A percentile compares a stretch with the other conserved stretches of the same genome.
These are phyloP conservation scores for Marmota flaviventris DNA, from an alignment of 2,113 vertebrate species.

Conservation along the genomic window DNA sequence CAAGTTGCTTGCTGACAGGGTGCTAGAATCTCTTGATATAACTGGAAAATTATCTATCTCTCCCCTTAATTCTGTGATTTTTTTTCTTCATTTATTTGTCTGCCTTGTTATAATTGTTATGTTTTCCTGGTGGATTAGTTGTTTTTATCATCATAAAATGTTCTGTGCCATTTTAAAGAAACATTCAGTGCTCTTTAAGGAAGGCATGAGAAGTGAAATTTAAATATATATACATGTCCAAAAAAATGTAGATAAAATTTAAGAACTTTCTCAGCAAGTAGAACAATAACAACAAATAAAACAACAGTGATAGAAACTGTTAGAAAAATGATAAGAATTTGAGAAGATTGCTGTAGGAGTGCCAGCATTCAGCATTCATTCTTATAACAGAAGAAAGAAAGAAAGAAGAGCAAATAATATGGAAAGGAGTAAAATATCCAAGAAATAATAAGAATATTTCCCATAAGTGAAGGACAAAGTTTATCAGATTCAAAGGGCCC, in stretches of 20 bases:
- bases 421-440: background rate
- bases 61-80: background rate
- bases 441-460: constrained; percentile 7
- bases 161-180: background rate
- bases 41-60: background rate
- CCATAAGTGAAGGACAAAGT: background rate
- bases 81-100: background rate
- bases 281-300: background rate
- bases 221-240: background rate
- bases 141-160: background rate
- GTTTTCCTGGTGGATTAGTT: background rate
- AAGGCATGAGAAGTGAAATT: background rate
- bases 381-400: background rate
- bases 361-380: background rate
- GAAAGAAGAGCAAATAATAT: background rate
- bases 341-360: background rate
- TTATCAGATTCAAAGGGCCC: background rate
- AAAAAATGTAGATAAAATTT: background rate
- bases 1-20: background rate
- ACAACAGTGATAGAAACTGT: background rate
- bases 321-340: background rate
- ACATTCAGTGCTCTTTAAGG: background rate
- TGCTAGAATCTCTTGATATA: background rate
- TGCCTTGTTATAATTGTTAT: background rate
- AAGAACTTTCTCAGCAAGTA: background rate